Base-by-base conservation (phyloP, 2,797 vertebrate genomes). In the Helicolenus hilgendorfi region DNA sequence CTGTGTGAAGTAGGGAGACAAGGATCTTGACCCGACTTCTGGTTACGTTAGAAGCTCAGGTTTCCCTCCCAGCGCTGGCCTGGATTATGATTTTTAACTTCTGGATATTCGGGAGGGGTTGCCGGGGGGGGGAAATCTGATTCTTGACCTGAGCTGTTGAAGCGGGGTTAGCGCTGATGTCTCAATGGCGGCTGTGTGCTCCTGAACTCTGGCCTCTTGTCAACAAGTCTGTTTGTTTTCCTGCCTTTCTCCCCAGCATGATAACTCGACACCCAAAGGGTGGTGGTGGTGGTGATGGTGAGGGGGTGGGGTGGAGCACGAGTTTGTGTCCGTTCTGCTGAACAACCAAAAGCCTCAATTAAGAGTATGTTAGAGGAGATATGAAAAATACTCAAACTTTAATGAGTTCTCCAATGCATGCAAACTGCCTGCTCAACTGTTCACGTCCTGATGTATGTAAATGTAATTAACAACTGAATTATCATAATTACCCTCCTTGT, bases 381-480 rank as follows among this genome's bases (percentile, higher is more conserved):
- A 87, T 88, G 72, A 93, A 94, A 95, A 94, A 94, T 89, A 89
- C 92, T 92, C 72, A 73, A 91, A 90, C 85, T 96, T 93, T 92
- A 95, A 96, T 96, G 90, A 93, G 84, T 89, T 94, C 68, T 80
- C 79, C 92, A 77, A 53, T 79, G 90, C 92, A 84, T 93, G 89
- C 92, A 93, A 85, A 94, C 92, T 90, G 86, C 88, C 86, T 90
- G 81, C 90, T 93, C 83, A 72, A 81, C 87, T 93, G 83, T 92
- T 95, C 85, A 78, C 56, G 62, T 94, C 89, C 85, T 82, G 91
- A 96, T 92, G 91, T 96, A 97, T 96, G 95, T 95, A 96, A 96
- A 97, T 96, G 94, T 96, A 96, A 98, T 98, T 97, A 98, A 97
- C 94, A 95, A 91, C 85, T 92, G 88, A 96, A 96, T 96, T 95